These are phyloP conservation scores for Pseudochirops corinnae DNA, from an alignment of 2,797 vertebrate genomes.

Conservation along the genomic window DNA sequence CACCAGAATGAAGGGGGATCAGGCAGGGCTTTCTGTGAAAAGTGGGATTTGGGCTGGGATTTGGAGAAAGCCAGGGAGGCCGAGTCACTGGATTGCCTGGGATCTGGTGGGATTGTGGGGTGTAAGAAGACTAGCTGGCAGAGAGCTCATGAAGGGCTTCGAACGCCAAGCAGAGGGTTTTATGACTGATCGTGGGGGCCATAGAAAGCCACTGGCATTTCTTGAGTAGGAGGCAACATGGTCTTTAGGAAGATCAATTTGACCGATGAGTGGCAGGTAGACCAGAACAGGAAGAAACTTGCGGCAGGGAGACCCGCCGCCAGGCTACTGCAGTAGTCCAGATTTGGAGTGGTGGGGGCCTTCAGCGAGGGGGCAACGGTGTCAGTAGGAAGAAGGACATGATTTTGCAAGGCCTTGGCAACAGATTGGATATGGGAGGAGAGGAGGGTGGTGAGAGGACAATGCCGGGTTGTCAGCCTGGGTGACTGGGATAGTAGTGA, in stretches of 20 bases:
- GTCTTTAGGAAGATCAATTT: background rate
- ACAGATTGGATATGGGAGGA: background rate
- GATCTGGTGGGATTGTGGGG: background rate
- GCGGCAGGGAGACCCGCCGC: no score
- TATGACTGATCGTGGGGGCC: background rate
- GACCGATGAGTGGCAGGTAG: background rate
- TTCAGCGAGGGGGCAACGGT: background rate
- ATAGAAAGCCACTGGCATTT: background rate
- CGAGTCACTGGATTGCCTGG: background rate
- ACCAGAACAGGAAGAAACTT: background rate
- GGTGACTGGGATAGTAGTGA: background rate
- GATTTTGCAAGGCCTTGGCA: background rate
- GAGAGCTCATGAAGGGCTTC: background rate
- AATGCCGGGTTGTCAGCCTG: background rate
- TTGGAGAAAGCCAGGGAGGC: background rate
- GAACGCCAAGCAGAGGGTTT: background rate
- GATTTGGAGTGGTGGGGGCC: background rate
- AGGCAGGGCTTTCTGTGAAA: background rate
- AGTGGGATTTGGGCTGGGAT: background rate
- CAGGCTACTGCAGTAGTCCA: background rate
- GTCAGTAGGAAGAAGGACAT: background rate
- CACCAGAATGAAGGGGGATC: background rate
- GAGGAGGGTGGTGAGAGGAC: background rate
- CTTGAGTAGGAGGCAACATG: background rate
- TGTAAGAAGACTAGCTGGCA: background rate